Evolutionary conservation across 2,113 vertebrate genomes (phyloP).

Genomic region (Protomyctophum bolini): DNA sequence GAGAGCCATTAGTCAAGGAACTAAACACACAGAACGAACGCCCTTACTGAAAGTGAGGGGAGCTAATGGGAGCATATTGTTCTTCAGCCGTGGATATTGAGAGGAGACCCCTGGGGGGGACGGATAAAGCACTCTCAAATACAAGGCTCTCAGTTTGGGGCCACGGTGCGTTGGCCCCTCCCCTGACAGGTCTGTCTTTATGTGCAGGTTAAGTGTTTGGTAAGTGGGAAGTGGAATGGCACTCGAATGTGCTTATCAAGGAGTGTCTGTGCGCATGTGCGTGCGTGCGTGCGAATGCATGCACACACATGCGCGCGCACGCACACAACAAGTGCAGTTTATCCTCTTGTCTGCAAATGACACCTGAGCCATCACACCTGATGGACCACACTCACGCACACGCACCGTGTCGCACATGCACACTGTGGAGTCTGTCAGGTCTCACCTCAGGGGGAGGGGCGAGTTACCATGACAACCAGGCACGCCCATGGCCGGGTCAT

Average conservation of each 20-base stretch:
- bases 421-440: too few species aligned
- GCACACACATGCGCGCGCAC: not conserved
- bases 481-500: too few species aligned
- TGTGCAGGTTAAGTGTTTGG: constrained; percentile 24
- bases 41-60: constrained; percentile 23
- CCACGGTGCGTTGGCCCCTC: constrained; percentile 18
- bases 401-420: constrained; percentile 6
- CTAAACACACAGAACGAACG: not conserved
- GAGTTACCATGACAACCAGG: too few species aligned
- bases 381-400: constrained; percentile 21
- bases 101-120: constrained; percentile 12
- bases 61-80: constrained; percentile 24
- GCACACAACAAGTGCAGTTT: not conserved
- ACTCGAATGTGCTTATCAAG: constrained; percentile 1
- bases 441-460: too few species aligned
- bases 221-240: constrained; percentile 33
- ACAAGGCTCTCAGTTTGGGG: constrained; percentile 13
- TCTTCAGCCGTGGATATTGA: constrained; percentile 16
- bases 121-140: constrained; percentile 35
- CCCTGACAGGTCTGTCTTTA: constrained; percentile 25
- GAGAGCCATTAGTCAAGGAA: constrained; percentile 20
- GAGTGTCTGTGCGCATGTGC: constrained; percentile 20
- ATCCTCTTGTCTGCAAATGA: not conserved
- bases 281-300: not conserved
- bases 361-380: constrained; percentile 44